These are phyloP conservation scores for Triplophysa dalaica DNA, from an alignment of 2,113 vertebrate species.

Conservation along the genomic window DNA sequence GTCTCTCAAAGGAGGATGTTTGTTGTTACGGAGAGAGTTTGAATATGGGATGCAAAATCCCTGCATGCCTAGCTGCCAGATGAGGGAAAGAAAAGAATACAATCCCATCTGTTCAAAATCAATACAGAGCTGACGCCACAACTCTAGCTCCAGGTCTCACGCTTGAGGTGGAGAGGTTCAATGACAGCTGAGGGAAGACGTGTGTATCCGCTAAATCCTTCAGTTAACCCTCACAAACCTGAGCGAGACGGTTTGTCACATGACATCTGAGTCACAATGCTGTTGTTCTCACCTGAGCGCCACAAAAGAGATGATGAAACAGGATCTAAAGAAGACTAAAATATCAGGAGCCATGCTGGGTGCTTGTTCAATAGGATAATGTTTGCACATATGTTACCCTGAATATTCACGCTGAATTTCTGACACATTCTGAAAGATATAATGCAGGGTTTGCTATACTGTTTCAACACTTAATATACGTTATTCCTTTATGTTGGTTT, in stretches of 20 bases:
- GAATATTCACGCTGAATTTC: constrained; percentile 14
- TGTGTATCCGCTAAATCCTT: constrained; percentile 71
- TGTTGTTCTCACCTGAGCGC: constrained; percentile 30
- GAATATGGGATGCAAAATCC: background rate
- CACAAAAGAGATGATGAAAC: constrained; percentile 22
- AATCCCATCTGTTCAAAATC: constrained; percentile 74
- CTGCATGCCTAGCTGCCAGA: constrained; percentile 63
- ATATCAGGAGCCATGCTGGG: background rate
- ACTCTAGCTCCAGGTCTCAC: constrained; percentile 65
- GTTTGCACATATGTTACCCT: constrained; percentile 9
- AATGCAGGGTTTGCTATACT: background rate
- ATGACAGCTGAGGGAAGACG: constrained; percentile 71
- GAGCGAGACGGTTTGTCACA: constrained; percentile 15
- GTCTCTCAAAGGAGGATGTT: constrained; percentile 30
- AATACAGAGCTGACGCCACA: constrained; percentile 71
- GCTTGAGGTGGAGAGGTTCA: constrained; percentile 71
- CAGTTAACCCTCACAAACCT: constrained; percentile 67
- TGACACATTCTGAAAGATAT: background rate
- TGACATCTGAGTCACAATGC: constrained; percentile 44
- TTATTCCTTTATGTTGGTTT: too few species aligned
- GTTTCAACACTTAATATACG: too few species aligned
- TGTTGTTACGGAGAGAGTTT: constrained; percentile 45
- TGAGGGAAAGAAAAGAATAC: constrained; percentile 59
- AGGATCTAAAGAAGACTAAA: constrained; percentile 17
- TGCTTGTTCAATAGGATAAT: background rate